A percentile compares a stretch with the other conserved stretches of the same genome.
phyloP scores from a whole-genome alignment of 2,113 vertebrate genomes.

The Macrotus californicus region DNA sequence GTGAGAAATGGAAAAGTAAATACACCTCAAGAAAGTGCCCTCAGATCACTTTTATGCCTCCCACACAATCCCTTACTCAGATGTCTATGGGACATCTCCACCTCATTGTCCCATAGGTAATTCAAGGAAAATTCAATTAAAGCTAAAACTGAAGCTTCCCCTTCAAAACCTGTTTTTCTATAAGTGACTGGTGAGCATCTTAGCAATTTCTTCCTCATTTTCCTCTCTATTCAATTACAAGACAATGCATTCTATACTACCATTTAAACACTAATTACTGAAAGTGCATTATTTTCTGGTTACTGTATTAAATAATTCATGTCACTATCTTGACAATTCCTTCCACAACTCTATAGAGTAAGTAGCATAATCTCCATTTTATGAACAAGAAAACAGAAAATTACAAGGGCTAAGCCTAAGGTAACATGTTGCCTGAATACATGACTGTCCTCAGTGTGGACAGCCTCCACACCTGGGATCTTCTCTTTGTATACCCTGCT shows the following conservation, averaged over 20 bases:
- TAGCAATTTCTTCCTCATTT: background rate
- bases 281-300: background rate
- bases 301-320: background rate
- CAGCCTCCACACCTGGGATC: background rate
- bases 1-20: background rate
- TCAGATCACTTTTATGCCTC: background rate
- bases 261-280: background rate
- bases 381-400: background rate
- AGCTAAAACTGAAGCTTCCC: background rate
- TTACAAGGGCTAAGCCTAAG: background rate
- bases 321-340: background rate
- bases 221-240: background rate
- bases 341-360: background rate
- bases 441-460: background rate
- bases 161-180: background rate
- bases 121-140: background rate
- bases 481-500: background rate
- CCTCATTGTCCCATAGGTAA: background rate
- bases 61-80: background rate
- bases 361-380: background rate
- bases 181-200: background rate
- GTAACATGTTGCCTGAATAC: background rate
- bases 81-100: background rate
- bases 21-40: background rate
- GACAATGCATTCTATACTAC: background rate